phyloP scores from a whole-genome alignment of 2,797 vertebrate species.

The Tokudaia tokunoshimensis region DNA sequence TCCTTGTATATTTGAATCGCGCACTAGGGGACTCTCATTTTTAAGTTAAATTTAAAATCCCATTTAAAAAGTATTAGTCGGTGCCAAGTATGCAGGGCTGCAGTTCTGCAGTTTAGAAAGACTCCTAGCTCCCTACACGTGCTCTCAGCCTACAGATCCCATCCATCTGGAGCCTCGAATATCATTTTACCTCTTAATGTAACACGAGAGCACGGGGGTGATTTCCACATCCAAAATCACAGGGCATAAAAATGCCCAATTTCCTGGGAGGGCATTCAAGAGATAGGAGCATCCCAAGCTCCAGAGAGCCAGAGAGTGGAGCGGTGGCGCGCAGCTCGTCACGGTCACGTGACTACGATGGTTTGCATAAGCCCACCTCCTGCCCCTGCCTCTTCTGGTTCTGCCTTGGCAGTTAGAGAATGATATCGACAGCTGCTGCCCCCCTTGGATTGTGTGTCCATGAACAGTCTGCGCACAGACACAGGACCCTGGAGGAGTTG shows the following conservation, averaged over 20 bases:
- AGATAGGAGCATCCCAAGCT: neutral
- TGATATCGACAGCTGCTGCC: neutral
- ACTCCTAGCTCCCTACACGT: accelerated
- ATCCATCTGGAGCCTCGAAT: neutral
- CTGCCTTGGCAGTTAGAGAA: neutral
- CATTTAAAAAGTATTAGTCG: neutral
- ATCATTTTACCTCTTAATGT: neutral
- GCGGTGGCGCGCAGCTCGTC: accelerated
- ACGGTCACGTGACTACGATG: accelerated
- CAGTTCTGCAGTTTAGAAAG: neutral
- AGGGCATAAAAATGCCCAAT: neutral
- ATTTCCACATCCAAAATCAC: constrained; percentile 34
- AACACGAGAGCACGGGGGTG: neutral
- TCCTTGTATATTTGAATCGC: neutral
- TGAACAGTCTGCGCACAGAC: neutral
- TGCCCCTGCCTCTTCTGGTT: neutral
- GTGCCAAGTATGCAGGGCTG: neutral
- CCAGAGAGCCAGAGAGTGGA: too few species aligned
- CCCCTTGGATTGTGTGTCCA: neutral
- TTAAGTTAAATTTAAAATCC: constrained; percentile 54
- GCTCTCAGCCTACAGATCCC: neutral
- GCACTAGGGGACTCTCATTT: neutral
- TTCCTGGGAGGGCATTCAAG: neutral
- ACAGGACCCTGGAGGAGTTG: neutral
- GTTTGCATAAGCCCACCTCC: neutral